Percentiles rank a stretch among this genome's conserved stretches.
These are phyloP conservation scores for Cataglyphis rosenhaueri DNA, from an alignment of 2,888 invertebrate species.

Conservation along the genomic window DNA sequence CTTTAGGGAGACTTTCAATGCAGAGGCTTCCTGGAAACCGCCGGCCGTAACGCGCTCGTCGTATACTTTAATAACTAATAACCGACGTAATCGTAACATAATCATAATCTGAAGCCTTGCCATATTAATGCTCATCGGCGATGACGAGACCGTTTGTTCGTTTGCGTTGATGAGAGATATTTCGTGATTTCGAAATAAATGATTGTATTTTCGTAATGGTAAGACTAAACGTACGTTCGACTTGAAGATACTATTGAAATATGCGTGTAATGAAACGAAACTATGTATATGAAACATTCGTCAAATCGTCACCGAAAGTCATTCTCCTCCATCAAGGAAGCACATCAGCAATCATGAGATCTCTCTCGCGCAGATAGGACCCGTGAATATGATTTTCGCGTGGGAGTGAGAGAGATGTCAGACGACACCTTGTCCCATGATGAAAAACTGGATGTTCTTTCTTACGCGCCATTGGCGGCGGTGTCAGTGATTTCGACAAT, in stretches of 20 bases:
- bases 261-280: not conserved
- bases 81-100: conserved; percentile 70
- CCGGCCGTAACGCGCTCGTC: conserved; percentile 55
- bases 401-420: conserved; percentile 78
- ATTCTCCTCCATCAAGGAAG: conserved; percentile 44
- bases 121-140: conserved; percentile 58
- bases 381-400: conserved; percentile 79
- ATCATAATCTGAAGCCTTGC: conserved; percentile 59
- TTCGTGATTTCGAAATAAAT: conserved; percentile 19
- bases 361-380: conserved; percentile 71
- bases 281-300: not conserved
- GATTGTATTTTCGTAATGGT: conserved; percentile 1
- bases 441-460: conserved; percentile 83
- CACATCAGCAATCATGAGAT: conserved; percentile 65
- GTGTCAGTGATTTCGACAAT: conserved; percentile 40
- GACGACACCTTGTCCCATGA: conserved; percentile 82
- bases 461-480: conserved; percentile 72
- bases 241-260: not conserved
- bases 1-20: conserved; percentile 57
- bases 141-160: conserved; percentile 50
- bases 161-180: not conserved
- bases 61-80: conserved; percentile 73
- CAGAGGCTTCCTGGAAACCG: conserved; percentile 72
- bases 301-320: not conserved
- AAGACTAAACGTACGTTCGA: not conserved